These are phyloP conservation scores for Zaprionus inermis DNA, from an alignment of 1,140 invertebrate genomes.

Conservation along the genomic window DNA sequence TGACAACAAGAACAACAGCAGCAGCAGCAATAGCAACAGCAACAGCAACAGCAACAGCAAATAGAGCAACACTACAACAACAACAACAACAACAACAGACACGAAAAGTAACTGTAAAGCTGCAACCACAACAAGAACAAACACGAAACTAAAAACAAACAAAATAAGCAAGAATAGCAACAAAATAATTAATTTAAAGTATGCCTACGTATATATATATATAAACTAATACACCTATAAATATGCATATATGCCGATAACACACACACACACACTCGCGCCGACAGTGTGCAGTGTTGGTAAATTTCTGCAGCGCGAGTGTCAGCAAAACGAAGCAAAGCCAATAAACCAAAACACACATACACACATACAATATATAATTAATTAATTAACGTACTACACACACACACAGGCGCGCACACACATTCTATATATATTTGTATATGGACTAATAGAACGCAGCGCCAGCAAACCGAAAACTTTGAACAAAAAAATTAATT, in stretches of 20 bases:
- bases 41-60: conserved; percentile 72
- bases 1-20: conserved; percentile 68
- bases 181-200: conserved; percentile 54
- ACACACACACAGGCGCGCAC: conserved; percentile 39
- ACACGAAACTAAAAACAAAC: conserved; percentile 31
- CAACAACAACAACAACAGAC: conserved; percentile 54
- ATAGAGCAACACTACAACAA: conserved; percentile 43
- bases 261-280: conserved; percentile 46
- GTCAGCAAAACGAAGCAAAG: conserved; percentile 53
- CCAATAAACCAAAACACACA: conserved; percentile 65
- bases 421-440: conserved; percentile 32
- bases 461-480: conserved; percentile 40
- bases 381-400: conserved; percentile 73
- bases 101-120: conserved; percentile 57
- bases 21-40: conserved; percentile 42
- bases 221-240: conserved; percentile 36
- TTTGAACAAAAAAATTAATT: conserved; percentile 77
- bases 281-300: conserved; percentile 10
- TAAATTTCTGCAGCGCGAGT: conserved; percentile 49
- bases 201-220: conserved; percentile 46
- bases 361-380: conserved; percentile 44
- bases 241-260: conserved; percentile 35
- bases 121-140: conserved; percentile 59
- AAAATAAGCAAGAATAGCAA: conserved; percentile 40
- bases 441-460: conserved; percentile 42